Evolutionary conservation across 2,797 vertebrate species (phyloP).

Genomic region (Acanthurus leucopareius): DNA sequence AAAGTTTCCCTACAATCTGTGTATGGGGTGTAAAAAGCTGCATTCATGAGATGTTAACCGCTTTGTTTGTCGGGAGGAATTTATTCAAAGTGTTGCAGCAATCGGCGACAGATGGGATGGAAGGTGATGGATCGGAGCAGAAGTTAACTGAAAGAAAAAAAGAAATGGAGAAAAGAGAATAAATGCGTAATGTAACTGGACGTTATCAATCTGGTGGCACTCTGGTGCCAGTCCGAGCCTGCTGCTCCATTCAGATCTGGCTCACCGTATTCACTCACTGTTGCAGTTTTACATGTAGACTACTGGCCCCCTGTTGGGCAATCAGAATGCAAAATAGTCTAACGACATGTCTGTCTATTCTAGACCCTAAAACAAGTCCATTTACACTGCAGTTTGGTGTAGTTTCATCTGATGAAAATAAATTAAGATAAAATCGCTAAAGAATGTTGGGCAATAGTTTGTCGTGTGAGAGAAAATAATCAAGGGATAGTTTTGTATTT

Average conservation of each 20-base stretch:
- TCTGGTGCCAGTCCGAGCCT: constrained; percentile 61
- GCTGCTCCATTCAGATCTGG: constrained; percentile 52
- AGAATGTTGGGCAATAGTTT: background rate
- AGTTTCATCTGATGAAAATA: background rate
- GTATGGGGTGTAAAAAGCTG: constrained; percentile 83
- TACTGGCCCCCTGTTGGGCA: constrained; percentile 6
- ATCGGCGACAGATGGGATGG: constrained; percentile 90
- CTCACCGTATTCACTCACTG: constrained; percentile 1
- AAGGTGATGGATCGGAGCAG: constrained; percentile 80
- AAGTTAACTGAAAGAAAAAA: constrained; percentile 74
- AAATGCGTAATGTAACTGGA: constrained; percentile 68
- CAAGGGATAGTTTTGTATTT: background rate
- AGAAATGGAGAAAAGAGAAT: constrained; percentile 35
- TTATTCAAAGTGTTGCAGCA: constrained; percentile 86
- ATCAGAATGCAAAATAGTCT: background rate
- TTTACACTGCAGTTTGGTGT: background rate
- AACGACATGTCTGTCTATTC: background rate
- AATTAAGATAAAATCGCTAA: background rate
- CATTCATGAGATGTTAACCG: constrained; percentile 94
- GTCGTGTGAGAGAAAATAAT: background rate
- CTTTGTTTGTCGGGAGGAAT: constrained; percentile 85
- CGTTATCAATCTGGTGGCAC: constrained; percentile 73
- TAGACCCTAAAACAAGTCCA: background rate
- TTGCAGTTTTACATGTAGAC: background rate
- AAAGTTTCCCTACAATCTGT: constrained; percentile 82